Evolutionary conservation across 2,113 vertebrate species (phyloP), one percentile per base, ranked within the genome.

Genomic region (Brachyhypopomus gauderio): DNA sequence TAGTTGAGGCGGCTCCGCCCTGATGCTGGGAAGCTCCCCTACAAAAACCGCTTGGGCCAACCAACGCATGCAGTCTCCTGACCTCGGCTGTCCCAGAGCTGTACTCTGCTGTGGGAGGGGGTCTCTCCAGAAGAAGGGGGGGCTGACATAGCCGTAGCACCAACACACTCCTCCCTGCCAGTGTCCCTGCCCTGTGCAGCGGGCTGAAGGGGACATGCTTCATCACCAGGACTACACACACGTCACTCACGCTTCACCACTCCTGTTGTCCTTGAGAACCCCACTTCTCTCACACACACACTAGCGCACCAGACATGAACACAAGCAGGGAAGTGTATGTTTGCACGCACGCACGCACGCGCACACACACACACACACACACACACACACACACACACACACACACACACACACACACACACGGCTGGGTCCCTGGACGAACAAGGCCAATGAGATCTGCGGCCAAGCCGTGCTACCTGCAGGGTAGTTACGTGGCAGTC

Each of bases 191-290:
- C 78, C 75, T 87, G 74, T 82, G 78, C 48, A 84, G 58, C 55
- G 1, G 45, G 77, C 87, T 85, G 78, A 73, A 36, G 81, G 62
- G 41, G n/a, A 77, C 78, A 63, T 27, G 85, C 79, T 78, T 89
- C 88, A 88, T 90, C 86, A 87, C 72, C 27, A 78, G 77, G 83
- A 75, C 77, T 74, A 58, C 80, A 59, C 80, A 59, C 85, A 75
- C 38, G 74, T 55, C 73, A 75, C 76, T 86, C 82, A 80, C 66
- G 77, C 80, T 78, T 72, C 25, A 74, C 62, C 64, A 74, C 59
- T 6, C 83, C 82, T 83, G 5, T 48, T 63, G 86, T 91, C 90
- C 89, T 89, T 90, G 82, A 86, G 80, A 89, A 69, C 45, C 20
- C 3, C 14, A 1, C 30, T 7, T 22, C 34, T 58, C 48, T 19